Evolutionary conservation across 1,140 invertebrate species (phyloP).

Genomic region (Microplitis demolitor): DNA sequence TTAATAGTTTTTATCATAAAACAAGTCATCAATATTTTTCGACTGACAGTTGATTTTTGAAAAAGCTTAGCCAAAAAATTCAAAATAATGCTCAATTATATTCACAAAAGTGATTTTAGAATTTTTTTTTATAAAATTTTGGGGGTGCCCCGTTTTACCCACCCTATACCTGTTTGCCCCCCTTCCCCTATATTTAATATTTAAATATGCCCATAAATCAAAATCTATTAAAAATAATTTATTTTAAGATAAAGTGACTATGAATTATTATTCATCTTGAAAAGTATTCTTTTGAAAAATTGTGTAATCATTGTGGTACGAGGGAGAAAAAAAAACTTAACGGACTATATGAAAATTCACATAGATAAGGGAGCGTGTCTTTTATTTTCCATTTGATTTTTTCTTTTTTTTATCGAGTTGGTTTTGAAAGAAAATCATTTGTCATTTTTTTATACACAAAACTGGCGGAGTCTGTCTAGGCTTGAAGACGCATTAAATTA

Average conservation of each 20-base stretch:
- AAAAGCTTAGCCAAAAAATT: too few relatives aligned
- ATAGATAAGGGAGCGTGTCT: not conserved
- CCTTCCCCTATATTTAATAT: too few relatives aligned
- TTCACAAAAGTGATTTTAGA: too few relatives aligned
- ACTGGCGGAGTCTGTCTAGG: too few relatives aligned
- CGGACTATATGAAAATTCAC: not conserved
- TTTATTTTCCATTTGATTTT: not conserved
- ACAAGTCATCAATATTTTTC: too few relatives aligned
- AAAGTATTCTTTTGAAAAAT: constrained; percentile 8
- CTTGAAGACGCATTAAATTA: constrained; percentile 10
- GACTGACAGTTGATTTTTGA: too few relatives aligned
- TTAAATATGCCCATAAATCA: not conserved
- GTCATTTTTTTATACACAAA: not conserved
- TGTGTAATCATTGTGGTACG: constrained; percentile 15
- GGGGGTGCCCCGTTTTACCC: too few relatives aligned
- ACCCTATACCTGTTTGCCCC: too few relatives aligned
- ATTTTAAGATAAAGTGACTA: not conserved
- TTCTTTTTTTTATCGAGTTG: not conserved
- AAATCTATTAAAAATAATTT: not conserved
- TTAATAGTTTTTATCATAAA: too few relatives aligned
- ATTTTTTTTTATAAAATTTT: too few relatives aligned
- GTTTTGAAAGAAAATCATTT: constrained; percentile 8
- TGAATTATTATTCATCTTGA: not conserved
- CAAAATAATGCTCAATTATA: too few relatives aligned
- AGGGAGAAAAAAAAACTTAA: not conserved